Base-by-base conservation (phyloP, 2,113 vertebrate species). In the Pholis gunnellus region DNA sequence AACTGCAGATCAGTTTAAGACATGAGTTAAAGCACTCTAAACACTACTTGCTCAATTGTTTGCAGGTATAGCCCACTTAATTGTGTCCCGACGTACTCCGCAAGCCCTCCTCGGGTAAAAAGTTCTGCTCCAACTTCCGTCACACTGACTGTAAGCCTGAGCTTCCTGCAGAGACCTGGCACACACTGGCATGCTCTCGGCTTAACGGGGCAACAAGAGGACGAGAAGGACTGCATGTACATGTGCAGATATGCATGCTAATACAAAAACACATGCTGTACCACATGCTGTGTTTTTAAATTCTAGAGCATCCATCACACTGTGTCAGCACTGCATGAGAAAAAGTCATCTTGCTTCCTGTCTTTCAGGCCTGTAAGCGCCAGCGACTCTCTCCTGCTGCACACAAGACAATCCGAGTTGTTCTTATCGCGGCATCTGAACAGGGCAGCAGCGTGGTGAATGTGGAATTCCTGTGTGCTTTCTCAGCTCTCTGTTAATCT, bases 391-490 rank as follows among this genome's bases (percentile, higher is more conserved):
- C 61, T 79, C 14, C 31, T 29, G 31, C 57, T 20, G 59, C 46
- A 66, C 8, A 65, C 6, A 20, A 36, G n/a, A 71, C 64, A 25
- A 63, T 70, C 29, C 29, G 61, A 87, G 66, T 63, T 34, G 52
- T 77, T 84, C 65, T 74, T 75, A 77, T 86, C 66, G 17, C 9
- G 40, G 48, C 44, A 78, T 90, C 69, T 36, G 29, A 76, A 85
- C 84, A 68, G 72, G 73, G 64, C 78, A 29, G 63, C 71, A 27
- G 85, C 10, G 56, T 85, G 76, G 65, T 73, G 20, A 92, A 91
- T 84, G 79, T 86, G 85, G 72, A 92, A 91, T 93, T 90, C 83
- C 77, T 84, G 18, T 66, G 76, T 72, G 63, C 79, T 81, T 59
- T 68, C 64, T 79, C 67, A 73, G 61, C 61, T 78, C 80, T 71